phyloP scores from a whole-genome alignment of 2,113 vertebrate species.

The Silurus asotus region DNA sequence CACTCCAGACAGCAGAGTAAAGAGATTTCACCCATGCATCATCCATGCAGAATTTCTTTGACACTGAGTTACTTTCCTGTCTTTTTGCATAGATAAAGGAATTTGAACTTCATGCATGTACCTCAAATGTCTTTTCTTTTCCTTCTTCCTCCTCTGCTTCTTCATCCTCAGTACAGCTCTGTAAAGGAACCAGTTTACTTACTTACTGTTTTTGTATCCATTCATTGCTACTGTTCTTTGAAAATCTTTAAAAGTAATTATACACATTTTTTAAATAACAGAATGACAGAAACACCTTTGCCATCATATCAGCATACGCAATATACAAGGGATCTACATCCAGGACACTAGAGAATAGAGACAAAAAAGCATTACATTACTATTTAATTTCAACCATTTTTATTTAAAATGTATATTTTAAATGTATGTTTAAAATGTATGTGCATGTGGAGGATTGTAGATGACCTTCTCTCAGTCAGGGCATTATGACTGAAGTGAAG shows the following conservation, averaged over 20 bases:
- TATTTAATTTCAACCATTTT: background rate
- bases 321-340: conserved; percentile 92
- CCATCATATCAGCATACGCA: conserved; percentile 98
- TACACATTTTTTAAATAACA: background rate
- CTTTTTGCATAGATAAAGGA: background rate
- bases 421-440: no score
- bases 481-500: conserved; percentile 95
- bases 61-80: background rate
- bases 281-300: conserved; percentile 79
- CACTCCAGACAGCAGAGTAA: background rate
- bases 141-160: conserved; percentile 80
- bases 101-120: conserved; percentile 52
- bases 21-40: background rate
- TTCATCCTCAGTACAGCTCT: conserved; percentile 82
- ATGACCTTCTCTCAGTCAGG: conserved; percentile 92
- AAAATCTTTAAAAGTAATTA: background rate
- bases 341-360: conserved; percentile 76
- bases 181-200: background rate
- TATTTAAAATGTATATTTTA: background rate
- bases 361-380: background rate
- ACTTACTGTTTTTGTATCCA: background rate
- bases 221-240: background rate
- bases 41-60: background rate
- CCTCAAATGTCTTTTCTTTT: conserved; percentile 98
- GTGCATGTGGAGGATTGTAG: conserved; percentile 4